Base-by-base conservation (phyloP, 1,140 invertebrate species). In the Tenebrio molitor region DNA sequence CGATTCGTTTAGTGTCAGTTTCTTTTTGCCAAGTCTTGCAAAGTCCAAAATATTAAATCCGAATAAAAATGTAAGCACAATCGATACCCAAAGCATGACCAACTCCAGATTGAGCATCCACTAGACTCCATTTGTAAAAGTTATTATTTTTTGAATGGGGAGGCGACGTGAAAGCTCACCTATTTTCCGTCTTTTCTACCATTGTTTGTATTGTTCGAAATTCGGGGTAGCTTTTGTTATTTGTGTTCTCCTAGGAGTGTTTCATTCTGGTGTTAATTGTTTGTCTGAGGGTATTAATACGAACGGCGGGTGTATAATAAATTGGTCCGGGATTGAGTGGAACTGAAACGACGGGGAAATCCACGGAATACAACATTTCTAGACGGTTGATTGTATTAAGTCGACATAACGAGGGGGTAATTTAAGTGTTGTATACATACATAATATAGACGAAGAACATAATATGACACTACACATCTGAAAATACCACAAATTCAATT, bases 201-300 rank as follows among this genome's bases (percentile, higher is more conserved):
- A 66, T 66, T 66, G 64, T 66, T 42, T 42, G 64, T 42, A 42
- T 66, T 66, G 64, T 66, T 42, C 36, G 36, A 66, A 66, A 29
- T 66, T 66, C 39, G 15, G 64, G 64, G 36, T 25, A 66, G 64
- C 39, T 42, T 66, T 66, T 66, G 64, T 66, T 66, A 66, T 66
- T 41, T 66, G 36, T 42, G 39, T 44, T 66, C 36, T 66, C 64
- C 64, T 44, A 66, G 17, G 64, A 66, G 64, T 66, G 64, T 66
- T 66, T 66, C 64, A 66, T 66, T 66, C 64, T 66, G 64, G 64
- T 66, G 64, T 66, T 66, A 66, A 66, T 66, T 66, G 64, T 66
- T 66, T 66, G 64, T 66, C 39, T 41, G 64, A 29, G 64, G 25
- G 39, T 44, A 66, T 66, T 66, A 66, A 66, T 66, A 66, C 64